Percentiles rank a stretch among this genome's conserved stretches.
phyloP scores from a whole-genome alignment of 2,113 vertebrate species.

The Mystacornis crossleyi region DNA sequence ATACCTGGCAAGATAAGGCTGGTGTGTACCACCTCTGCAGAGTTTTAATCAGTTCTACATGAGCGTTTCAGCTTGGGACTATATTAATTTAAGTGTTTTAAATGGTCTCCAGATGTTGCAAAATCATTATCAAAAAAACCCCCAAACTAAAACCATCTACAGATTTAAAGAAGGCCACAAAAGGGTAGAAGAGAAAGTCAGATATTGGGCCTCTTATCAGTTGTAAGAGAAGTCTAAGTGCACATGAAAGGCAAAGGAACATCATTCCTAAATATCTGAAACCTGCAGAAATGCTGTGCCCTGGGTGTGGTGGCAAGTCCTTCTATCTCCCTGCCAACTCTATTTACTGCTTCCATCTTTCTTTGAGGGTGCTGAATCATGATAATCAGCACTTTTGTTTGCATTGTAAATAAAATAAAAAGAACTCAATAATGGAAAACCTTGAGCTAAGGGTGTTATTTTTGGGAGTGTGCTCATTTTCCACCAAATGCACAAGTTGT shows the following conservation, averaged over 20 bases:
- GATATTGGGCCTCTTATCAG: background rate
- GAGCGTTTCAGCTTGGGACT: background rate
- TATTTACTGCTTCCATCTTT: background rate
- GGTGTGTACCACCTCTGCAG: background rate
- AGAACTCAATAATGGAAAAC: background rate
- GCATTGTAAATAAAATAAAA: slow-evolving; percentile 33
- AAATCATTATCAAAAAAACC: background rate
- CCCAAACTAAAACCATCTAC: background rate
- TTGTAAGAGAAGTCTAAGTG: background rate
- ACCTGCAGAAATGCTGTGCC: background rate
- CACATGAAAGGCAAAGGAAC: background rate
- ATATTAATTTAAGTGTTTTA: background rate
- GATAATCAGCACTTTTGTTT: background rate
- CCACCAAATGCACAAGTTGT: background rate
- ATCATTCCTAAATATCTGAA: background rate
- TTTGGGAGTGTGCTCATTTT: slow-evolving; percentile 28
- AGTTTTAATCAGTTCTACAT: background rate
- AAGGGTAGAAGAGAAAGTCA: background rate
- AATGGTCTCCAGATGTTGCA: background rate
- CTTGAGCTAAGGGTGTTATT: slow-evolving; percentile 18
- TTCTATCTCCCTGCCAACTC: background rate
- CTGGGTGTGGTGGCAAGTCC: background rate
- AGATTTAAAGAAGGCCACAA: background rate
- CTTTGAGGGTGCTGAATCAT: slow-evolving; percentile 1
- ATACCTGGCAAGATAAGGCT: background rate